Evolutionary conservation across 2,113 vertebrate genomes (phyloP).

Genomic region (Anoplopoma fimbria): DNA sequence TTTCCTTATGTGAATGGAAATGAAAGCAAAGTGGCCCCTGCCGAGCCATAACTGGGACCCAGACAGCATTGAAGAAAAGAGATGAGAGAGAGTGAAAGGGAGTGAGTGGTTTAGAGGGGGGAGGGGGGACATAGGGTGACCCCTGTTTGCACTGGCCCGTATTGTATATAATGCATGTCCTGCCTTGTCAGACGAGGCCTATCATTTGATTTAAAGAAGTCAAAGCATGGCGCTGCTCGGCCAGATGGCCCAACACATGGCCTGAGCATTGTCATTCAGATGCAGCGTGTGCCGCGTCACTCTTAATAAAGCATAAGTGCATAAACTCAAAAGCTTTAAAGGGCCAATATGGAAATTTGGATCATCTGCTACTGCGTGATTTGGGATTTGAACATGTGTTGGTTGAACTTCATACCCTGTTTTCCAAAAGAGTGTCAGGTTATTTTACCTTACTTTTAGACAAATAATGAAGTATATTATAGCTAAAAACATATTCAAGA

Average conservation of each 20-base stretch:
- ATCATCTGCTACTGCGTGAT: conserved; percentile 51
- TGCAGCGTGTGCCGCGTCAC: conserved; percentile 52
- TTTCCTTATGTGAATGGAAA: conserved; percentile 61
- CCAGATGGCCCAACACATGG: conserved; percentile 78
- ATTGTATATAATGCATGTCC: conserved; percentile 2
- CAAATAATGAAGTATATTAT: neutral
- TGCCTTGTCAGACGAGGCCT: conserved; percentile 42
- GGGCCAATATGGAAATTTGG: conserved; percentile 29
- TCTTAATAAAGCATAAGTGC: conserved; percentile 54
- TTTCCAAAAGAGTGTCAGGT: neutral
- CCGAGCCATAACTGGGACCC: conserved; percentile 31
- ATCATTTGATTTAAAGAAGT: conserved; percentile 53
- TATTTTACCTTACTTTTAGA: neutral
- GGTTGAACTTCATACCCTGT: neutral
- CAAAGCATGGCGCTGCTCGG: conserved; percentile 6
- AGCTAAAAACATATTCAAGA: neutral
- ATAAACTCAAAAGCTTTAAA: conserved; percentile 43
- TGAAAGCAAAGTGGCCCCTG: conserved; percentile 53
- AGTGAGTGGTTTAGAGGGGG: neutral
- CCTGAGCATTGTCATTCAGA: conserved; percentile 76
- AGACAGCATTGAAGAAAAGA: conserved; percentile 52
- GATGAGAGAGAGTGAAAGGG: neutral
- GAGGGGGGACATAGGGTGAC: conserved; percentile 28
- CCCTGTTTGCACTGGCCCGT: conserved; percentile 52
- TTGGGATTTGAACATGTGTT: conserved; percentile 26